phyloP scores from a whole-genome alignment of 1,140 invertebrate species.

The Drosophila nikananu region DNA sequence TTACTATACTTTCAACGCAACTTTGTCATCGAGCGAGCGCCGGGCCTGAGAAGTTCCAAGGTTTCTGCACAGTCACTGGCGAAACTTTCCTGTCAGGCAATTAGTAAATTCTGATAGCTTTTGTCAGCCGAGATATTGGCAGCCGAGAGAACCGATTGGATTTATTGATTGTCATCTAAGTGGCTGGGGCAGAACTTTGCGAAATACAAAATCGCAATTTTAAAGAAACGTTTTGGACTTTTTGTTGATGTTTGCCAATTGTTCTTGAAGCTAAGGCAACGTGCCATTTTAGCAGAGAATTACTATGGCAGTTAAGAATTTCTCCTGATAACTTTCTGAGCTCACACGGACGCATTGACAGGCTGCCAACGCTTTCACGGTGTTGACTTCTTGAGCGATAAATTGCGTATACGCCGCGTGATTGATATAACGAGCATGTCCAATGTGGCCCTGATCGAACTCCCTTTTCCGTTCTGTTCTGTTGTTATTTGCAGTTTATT shows the following conservation, averaged over 20 bases:
- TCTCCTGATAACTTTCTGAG: conserved; percentile 12
- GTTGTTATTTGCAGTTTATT: conserved; percentile 41
- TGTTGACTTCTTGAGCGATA: conserved; percentile 20
- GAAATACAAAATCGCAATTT: neutral
- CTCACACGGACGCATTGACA: conserved; percentile 7
- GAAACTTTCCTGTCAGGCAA: conserved; percentile 59
- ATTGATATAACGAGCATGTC: neutral
- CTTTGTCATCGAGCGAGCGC: conserved; percentile 27
- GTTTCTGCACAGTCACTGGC: conserved; percentile 32
- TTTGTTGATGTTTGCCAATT: conserved; percentile 25
- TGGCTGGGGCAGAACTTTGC: conserved; percentile 19
- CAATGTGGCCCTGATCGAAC: neutral
- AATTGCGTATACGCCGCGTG: conserved; percentile 49
- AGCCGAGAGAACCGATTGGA: conserved; percentile 17
- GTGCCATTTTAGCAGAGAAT: conserved; percentile 25
- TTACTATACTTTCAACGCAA: conserved; percentile 43
- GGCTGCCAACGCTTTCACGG: neutral
- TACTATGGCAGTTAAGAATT: conserved; percentile 9
- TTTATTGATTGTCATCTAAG: conserved; percentile 49
- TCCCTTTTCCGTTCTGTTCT: conserved; percentile 8
- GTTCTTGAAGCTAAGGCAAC: neutral
- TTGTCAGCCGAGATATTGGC: conserved; percentile 32
- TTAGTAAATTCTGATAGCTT: conserved; percentile 65
- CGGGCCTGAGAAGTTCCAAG: conserved; percentile 4
- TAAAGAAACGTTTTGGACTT: conserved; percentile 4